These are phyloP conservation scores for Decapterus maruadsi DNA, from an alignment of 2,797 vertebrate genomes.

Conservation along the genomic window DNA sequence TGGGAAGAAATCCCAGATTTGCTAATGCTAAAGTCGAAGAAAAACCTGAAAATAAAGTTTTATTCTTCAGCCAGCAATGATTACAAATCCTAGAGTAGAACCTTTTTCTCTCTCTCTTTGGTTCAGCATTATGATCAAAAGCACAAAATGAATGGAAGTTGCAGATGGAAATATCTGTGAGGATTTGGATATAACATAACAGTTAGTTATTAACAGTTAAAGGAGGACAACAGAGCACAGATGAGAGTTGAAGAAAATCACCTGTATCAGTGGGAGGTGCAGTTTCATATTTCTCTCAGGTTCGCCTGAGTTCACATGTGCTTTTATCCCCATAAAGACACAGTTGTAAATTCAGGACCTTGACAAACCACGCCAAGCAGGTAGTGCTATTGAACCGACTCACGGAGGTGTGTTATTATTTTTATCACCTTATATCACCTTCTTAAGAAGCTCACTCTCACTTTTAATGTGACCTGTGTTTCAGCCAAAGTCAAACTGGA, in stretches of 20 bases:
- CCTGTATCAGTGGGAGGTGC: neutral
- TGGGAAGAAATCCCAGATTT: constrained; percentile 30
- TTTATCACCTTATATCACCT: neutral
- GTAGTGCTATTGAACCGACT: neutral
- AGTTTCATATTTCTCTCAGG: neutral
- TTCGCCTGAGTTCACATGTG: neutral
- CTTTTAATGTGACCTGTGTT: neutral
- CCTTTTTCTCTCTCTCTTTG: neutral
- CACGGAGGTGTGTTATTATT: neutral
- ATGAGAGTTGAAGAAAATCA: neutral
- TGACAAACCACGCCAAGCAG: neutral
- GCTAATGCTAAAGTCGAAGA: constrained; percentile 4
- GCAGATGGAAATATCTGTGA: neutral
- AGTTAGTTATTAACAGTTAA: neutral
- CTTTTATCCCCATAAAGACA: neutral
- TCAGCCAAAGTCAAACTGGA: too few relatives aligned
- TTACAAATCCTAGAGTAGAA: neutral
- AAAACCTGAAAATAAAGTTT: constrained; percentile 32
- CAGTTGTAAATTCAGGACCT: too few relatives aligned
- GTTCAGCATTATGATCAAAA: neutral
- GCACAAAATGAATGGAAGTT: neutral
- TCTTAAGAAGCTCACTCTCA: neutral
- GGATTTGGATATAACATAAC: neutral
- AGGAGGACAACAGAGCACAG: neutral
- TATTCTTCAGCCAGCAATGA: neutral